Conservation (phyloP, 1,140 invertebrate species). For the Leguminivora glycinivorella region DNA sequence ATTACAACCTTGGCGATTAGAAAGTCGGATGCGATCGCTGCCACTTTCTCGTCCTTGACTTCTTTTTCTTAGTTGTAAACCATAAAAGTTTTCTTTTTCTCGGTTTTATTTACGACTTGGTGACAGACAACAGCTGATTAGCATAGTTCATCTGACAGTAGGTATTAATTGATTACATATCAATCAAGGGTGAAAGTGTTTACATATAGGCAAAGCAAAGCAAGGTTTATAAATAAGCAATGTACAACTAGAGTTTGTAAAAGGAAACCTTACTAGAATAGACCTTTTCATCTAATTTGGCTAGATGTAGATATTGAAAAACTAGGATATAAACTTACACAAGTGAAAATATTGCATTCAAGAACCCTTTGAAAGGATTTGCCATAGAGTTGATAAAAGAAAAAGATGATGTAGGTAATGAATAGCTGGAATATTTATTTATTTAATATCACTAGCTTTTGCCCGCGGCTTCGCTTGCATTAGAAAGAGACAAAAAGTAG, state of each 20-base stretch:
- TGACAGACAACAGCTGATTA: slow-evolving; percentile 17
- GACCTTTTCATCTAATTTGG: no score
- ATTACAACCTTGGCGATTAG: slow-evolving; percentile 12
- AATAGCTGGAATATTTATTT: no score
- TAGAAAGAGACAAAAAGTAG: no score
- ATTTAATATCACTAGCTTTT: no score
- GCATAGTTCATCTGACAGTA: slow-evolving; percentile 9
- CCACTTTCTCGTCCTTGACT: slow-evolving; percentile 11
- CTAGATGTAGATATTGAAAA: no score
- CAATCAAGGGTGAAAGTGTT: slow-evolving; percentile 11
- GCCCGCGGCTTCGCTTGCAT: no score
- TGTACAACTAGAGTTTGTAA: background rate
- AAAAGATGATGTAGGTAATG: no score
- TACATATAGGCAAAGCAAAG: background rate
- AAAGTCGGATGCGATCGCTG: slow-evolving; percentile 4
- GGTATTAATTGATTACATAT: slow-evolving; percentile 17
- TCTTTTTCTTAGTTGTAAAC: background rate
- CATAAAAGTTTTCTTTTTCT: background rate
- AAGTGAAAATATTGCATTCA: no score
- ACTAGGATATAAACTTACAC: no score
- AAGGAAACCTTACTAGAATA: background rate
- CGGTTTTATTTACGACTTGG: slow-evolving; percentile 10
- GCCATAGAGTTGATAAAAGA: no score
- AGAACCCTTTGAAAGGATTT: no score
- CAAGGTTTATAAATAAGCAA: no score